These are phyloP conservation scores for Apotomis capreana DNA, from an alignment of 2,888 invertebrate genomes.

Conservation along the genomic window DNA sequence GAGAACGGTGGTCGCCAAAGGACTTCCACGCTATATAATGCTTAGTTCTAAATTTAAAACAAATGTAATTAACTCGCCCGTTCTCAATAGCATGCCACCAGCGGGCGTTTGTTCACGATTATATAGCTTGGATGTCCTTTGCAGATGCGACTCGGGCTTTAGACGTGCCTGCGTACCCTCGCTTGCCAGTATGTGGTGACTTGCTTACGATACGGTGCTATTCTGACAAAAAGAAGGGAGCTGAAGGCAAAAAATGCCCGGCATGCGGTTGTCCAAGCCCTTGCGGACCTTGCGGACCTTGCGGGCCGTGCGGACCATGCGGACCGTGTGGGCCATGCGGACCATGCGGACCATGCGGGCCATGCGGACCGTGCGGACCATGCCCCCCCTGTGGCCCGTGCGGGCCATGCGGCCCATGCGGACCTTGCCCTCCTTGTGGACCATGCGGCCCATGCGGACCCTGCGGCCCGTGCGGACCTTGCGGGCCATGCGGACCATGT, in stretches of 20 bases:
- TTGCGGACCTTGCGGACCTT: constrained; percentile 44
- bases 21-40: constrained; percentile 70
- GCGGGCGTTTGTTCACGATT: constrained; percentile 64
- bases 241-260: constrained; percentile 31
- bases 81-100: constrained; percentile 71
- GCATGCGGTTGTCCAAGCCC: constrained; percentile 45
- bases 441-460: constrained; percentile 50
- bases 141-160: constrained; percentile 57
- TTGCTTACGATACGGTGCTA: constrained; percentile 49
- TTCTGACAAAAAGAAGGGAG: constrained; percentile 58
- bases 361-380: constrained; percentile 45
- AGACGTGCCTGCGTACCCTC: constrained; percentile 48
- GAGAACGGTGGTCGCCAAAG: constrained; percentile 71
- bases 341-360: constrained; percentile 51
- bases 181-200: neutral
- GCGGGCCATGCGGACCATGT: constrained; percentile 51
- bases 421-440: constrained; percentile 55
- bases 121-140: constrained; percentile 76
- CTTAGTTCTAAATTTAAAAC: too few relatives aligned
- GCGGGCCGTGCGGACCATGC: constrained; percentile 49
- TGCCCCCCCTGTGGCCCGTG: constrained; percentile 44
- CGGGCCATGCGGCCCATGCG: constrained; percentile 61
- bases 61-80: constrained; percentile 47
- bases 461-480: constrained; percentile 54
- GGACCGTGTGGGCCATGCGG: constrained; percentile 55